phyloP scores from a whole-genome alignment of 2,797 vertebrate species.

The Rhabdophis nuchalis region DNA sequence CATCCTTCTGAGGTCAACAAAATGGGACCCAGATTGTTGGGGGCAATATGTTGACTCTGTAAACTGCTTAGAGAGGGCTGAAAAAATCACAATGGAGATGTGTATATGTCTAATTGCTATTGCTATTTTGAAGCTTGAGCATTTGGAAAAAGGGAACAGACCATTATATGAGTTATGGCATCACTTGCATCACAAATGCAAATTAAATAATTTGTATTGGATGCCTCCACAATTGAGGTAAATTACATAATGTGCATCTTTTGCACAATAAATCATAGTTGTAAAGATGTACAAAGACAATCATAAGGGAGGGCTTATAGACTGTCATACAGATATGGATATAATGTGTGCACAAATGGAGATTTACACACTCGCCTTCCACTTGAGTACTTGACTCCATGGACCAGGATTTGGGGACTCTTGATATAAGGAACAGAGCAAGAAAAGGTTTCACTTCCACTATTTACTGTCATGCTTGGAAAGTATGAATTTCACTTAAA shows the following conservation, averaged over 20 bases:
- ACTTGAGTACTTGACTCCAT: not conserved
- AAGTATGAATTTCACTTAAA: constrained; percentile 13
- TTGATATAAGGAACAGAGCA: not conserved
- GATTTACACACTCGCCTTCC: not conserved
- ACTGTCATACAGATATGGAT: not conserved
- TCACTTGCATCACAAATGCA: not conserved
- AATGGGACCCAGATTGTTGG: not conserved
- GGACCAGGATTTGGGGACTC: not conserved
- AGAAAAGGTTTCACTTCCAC: not conserved
- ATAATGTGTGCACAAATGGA: not conserved
- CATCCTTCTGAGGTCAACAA: not conserved
- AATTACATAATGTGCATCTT: not conserved
- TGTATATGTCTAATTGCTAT: not conserved
- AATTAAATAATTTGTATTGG: not conserved
- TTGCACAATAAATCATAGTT: not conserved
- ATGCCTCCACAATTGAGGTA: not conserved
- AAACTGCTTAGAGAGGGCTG: not conserved
- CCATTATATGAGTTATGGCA: not conserved
- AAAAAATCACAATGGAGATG: not conserved
- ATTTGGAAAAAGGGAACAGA: not conserved
- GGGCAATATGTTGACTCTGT: not conserved
- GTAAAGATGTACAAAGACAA: not conserved
- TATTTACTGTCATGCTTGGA: constrained; percentile 29
- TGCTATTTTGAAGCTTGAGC: not conserved
- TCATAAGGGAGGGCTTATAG: no score